phyloP scores from a whole-genome alignment of 2,797 vertebrate species.

The Enteromius fasciolatus region DNA sequence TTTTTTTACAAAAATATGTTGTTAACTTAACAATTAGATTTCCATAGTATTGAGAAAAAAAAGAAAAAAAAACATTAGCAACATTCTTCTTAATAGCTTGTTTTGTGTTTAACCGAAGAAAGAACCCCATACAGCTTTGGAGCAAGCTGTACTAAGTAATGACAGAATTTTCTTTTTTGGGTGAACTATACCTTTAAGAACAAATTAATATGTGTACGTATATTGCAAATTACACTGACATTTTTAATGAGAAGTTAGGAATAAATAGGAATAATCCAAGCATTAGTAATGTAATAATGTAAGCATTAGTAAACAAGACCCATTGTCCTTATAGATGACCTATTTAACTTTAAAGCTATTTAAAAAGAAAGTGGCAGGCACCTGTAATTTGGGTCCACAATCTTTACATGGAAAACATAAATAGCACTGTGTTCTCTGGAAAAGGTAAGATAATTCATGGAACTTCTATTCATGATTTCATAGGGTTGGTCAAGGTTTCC shows the following conservation, averaged over 20 bases:
- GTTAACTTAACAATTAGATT: not conserved
- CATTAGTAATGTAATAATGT: not conserved
- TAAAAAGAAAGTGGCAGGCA: not conserved
- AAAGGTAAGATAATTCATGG: conserved; percentile 42
- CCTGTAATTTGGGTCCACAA: conserved; percentile 1
- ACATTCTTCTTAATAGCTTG: not conserved
- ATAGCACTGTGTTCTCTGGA: conserved; percentile 33
- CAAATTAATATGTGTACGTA: not conserved
- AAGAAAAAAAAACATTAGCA: not conserved
- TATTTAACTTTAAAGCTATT: not conserved
- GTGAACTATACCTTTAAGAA: not conserved
- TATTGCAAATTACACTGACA: not conserved
- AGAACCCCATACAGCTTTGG: not conserved
- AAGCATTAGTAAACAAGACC: not conserved
- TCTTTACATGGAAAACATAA: conserved; percentile 19
- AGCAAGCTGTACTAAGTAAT: not conserved
- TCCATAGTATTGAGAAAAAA: not conserved
- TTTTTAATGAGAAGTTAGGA: not conserved
- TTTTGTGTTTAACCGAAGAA: not conserved
- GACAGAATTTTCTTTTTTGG: not conserved
- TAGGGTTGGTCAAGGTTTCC: conserved; percentile 41
- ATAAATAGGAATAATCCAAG: not conserved
- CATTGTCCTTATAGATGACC: not conserved
- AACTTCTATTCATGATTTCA: conserved; percentile 49
- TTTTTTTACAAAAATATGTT: not conserved